Evolutionary conservation across 2,888 invertebrate genomes (phyloP).

Genomic region (Tolmerus cingulatus): DNA sequence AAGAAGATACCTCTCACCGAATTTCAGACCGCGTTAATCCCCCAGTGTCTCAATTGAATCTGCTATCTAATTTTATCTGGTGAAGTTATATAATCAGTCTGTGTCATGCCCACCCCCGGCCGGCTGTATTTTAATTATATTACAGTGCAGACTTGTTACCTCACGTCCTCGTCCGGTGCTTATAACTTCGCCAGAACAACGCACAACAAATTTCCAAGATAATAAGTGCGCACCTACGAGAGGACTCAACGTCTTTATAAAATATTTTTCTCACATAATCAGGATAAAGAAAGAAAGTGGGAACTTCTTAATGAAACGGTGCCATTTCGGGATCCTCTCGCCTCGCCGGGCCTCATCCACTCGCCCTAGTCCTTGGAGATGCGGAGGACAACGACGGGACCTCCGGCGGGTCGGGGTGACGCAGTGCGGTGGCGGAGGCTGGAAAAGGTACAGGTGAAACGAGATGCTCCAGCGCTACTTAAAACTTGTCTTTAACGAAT

Average conservation of each 20-base stretch:
- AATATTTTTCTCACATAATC: conserved; percentile 39
- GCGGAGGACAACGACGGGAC: background rate
- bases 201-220: conserved; percentile 35
- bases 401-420: background rate
- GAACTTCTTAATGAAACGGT: conserved; percentile 38
- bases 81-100: background rate
- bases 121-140: conserved; percentile 22
- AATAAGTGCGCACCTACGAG: conserved; percentile 5
- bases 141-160: conserved; percentile 6
- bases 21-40: background rate
- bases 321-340: conserved; percentile 17
- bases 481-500: conserved; percentile 26
- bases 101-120: background rate
- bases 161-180: conserved; percentile 23
- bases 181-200: conserved; percentile 17
- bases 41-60: background rate
- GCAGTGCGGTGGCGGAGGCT: background rate
- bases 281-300: conserved; percentile 31
- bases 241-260: conserved; percentile 19
- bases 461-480: background rate
- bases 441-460: conserved; percentile 1
- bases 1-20: background rate
- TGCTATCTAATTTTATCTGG: background rate
- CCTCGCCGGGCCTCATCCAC: background rate
- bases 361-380: background rate